Evolutionary conservation across 2,888 invertebrate species (phyloP).

Genomic region (Zele albiditarsus): DNA sequence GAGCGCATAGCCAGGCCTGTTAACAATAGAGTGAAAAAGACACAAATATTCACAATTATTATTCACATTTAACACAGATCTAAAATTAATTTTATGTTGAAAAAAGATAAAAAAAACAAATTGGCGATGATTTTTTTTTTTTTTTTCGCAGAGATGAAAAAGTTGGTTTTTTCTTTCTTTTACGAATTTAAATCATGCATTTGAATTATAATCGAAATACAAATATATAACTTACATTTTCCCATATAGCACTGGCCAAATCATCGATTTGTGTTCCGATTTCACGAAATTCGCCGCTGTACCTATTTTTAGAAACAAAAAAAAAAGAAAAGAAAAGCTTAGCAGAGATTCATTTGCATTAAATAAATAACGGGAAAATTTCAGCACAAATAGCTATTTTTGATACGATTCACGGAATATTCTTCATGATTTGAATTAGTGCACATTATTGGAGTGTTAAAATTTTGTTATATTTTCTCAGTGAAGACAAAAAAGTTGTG

Average conservation of each 20-base stretch:
- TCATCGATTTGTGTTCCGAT: constrained; percentile 91
- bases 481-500: too few species aligned
- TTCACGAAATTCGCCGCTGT: constrained; percentile 93
- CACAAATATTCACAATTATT: constrained; percentile 27
- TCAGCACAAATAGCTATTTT: background rate
- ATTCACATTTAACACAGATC: background rate
- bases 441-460: too few species aligned
- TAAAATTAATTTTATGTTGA: background rate
- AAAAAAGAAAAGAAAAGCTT: background rate
- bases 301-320: constrained; percentile 76
- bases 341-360: background rate
- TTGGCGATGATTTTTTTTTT: too few species aligned
- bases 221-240: constrained; percentile 82
- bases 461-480: too few species aligned
- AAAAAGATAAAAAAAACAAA: too few species aligned
- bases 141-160: too few species aligned
- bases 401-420: too few species aligned
- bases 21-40: constrained; percentile 51
- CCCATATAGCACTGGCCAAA: constrained; percentile 91
- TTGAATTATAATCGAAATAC: background rate
- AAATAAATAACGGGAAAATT: background rate
- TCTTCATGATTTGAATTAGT: too few species aligned
- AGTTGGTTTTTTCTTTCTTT: background rate
- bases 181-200: background rate
- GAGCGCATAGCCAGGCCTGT: constrained; percentile 70